Evolutionary conservation across 2,113 vertebrate genomes (phyloP).

Genomic region (Rhabdomys dilectus): DNA sequence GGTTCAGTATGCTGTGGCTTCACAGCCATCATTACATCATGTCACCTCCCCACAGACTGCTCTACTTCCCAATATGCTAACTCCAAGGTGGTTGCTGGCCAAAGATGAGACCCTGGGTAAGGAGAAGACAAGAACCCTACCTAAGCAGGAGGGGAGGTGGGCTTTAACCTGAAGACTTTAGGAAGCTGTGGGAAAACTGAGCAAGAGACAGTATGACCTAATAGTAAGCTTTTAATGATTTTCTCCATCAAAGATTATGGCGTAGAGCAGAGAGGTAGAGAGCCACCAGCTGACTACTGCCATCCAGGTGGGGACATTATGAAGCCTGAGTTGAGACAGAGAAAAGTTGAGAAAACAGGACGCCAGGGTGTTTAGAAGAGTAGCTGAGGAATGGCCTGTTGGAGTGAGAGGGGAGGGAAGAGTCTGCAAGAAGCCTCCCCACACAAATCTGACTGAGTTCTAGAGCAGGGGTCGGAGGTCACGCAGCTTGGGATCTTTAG

Average conservation of each 20-base stretch:
- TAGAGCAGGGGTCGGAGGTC: neutral
- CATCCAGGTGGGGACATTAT: neutral
- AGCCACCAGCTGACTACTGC: neutral
- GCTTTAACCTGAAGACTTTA: neutral
- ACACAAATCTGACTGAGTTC: neutral
- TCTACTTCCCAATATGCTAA: neutral
- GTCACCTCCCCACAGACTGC: accelerated
- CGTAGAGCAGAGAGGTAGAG: neutral
- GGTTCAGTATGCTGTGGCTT: neutral
- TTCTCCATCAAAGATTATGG: neutral
- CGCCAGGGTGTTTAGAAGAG: neutral
- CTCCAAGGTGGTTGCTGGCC: neutral
- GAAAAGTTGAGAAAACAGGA: neutral
- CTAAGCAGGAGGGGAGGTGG: neutral
- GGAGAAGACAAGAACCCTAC: neutral
- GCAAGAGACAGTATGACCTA: too few relatives aligned
- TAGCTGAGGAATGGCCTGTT: neutral
- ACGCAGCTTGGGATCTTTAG: neutral
- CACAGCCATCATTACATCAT: accelerated
- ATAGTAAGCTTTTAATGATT: neutral
- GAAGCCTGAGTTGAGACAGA: neutral
- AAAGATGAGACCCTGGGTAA: neutral
- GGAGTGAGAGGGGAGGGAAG: neutral
- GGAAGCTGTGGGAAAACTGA: neutral
- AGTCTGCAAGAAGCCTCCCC: neutral